Conservation (phyloP, 2,113 vertebrate species). For the Myrmecophaga tridactyla region DNA sequence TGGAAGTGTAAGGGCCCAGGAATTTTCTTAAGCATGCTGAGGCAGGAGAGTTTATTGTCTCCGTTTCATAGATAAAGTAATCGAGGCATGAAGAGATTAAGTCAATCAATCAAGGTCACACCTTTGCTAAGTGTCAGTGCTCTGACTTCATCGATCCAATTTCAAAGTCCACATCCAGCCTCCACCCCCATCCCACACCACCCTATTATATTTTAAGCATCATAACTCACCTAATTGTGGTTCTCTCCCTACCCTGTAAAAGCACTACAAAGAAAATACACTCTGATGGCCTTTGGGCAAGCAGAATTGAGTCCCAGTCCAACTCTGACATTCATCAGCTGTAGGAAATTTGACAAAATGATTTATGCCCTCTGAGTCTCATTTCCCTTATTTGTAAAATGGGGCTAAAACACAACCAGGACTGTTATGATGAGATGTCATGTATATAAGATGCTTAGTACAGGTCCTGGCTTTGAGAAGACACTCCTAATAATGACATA, state of each 20-base stretch:
- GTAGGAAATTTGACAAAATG: not conserved
- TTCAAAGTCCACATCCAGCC: not conserved
- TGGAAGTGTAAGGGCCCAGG: not conserved
- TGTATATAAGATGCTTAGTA: not conserved
- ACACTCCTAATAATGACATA: not conserved
- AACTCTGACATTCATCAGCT: not conserved
- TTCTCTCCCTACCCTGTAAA: not conserved
- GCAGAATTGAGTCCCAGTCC: not conserved
- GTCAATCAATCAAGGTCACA: not conserved
- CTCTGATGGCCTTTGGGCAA: not conserved
- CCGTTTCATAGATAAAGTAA: not conserved
- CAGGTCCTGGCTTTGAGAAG: not conserved
- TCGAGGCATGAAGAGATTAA: not conserved
- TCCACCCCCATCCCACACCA: accelerated
- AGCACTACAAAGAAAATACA: not conserved
- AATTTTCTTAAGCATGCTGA: not conserved
- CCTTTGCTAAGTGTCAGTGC: not conserved
- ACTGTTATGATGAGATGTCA: not conserved
- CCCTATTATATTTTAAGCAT: not conserved
- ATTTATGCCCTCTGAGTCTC: not conserved
- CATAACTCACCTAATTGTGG: not conserved
- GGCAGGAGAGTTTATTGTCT: not conserved
- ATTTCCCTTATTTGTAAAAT: not conserved
- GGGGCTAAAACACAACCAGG: not conserved
- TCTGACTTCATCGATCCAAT: not conserved